Evolutionary conservation across 1,140 invertebrate genomes (phyloP).

Genomic region (Camponotus floridanus): DNA sequence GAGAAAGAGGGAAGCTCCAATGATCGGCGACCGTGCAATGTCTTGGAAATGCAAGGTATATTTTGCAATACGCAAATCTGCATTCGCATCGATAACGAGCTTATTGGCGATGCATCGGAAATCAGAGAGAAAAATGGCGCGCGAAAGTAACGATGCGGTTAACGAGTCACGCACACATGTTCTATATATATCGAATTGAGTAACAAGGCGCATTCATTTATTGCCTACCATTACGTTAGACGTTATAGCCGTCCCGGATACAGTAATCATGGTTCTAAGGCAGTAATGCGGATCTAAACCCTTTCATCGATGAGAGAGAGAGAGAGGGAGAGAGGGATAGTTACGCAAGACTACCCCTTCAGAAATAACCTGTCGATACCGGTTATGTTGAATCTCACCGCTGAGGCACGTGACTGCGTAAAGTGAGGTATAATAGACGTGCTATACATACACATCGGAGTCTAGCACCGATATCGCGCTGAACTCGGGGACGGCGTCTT

Average conservation of each 20-base stretch:
- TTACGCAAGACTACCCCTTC: slow-evolving; percentile 51
- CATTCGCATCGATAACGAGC: slow-evolving; percentile 23
- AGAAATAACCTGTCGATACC: slow-evolving; percentile 69
- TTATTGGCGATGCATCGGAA: slow-evolving; percentile 21
- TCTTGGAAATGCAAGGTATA: not conserved
- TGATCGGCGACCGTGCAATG: not conserved
- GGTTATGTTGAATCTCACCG: slow-evolving; percentile 55
- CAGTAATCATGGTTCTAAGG: slow-evolving; percentile 66
- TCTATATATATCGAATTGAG: slow-evolving; percentile 50
- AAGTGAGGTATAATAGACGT: slow-evolving; percentile 69
- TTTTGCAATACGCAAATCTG: not conserved
- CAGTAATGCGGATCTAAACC: slow-evolving; percentile 67
- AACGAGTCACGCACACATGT: slow-evolving; percentile 14
- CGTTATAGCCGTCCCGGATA: slow-evolving; percentile 66
- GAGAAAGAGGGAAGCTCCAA: not conserved
- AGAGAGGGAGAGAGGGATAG: not conserved
- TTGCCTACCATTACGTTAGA: slow-evolving; percentile 64
- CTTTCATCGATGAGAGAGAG: slow-evolving; percentile 57
- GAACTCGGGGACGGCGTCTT: slow-evolving; percentile 27
- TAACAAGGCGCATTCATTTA: slow-evolving; percentile 70
- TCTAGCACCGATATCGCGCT: slow-evolving; percentile 27
- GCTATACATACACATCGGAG: slow-evolving; percentile 3
- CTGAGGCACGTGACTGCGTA: slow-evolving; percentile 57
- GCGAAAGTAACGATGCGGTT: slow-evolving; percentile 39
- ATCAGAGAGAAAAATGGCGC: slow-evolving; percentile 39